These are phyloP conservation scores for Elaphurus davidianus DNA, from an alignment of 2,113 vertebrate genomes.

Conservation along the genomic window DNA sequence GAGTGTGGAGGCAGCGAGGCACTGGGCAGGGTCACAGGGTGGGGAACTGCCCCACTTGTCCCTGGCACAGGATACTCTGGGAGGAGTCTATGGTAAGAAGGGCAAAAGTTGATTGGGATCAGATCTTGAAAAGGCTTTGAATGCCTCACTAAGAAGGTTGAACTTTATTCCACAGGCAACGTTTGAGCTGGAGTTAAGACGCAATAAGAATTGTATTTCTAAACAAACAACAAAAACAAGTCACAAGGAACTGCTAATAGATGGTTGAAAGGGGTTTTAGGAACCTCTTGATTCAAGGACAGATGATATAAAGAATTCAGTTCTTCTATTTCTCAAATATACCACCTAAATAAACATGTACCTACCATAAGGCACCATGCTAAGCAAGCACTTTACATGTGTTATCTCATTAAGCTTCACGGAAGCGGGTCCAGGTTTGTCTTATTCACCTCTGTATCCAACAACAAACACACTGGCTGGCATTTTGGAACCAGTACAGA, in stretches of 20 bases:
- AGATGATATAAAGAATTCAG: not conserved
- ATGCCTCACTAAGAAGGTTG: not conserved
- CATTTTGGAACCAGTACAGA: not conserved
- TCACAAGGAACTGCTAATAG: not conserved
- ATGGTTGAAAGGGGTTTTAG: not conserved
- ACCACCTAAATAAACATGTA: not conserved
- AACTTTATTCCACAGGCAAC: not conserved
- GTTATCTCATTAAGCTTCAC: not conserved
- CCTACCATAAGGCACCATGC: not conserved
- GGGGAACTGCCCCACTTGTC: not conserved
- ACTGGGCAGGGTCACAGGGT: not conserved
- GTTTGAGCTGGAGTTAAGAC: not conserved
- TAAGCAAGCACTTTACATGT: not conserved
- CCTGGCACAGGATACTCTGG: not conserved
- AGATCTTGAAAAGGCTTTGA: not conserved
- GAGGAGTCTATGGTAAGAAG: not conserved
- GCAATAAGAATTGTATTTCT: not conserved
- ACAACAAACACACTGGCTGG: not conserved
- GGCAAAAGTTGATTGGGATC: not conserved
- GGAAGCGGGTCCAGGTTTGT: not conserved
- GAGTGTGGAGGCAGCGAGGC: not conserved
- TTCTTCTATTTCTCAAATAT: constrained; percentile 15
- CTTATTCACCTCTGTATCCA: not conserved
- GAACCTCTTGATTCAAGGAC: not conserved
- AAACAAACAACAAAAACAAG: not conserved